phyloP scores from a whole-genome alignment of 2,113 vertebrate species.

The Myiagra hebetior region DNA sequence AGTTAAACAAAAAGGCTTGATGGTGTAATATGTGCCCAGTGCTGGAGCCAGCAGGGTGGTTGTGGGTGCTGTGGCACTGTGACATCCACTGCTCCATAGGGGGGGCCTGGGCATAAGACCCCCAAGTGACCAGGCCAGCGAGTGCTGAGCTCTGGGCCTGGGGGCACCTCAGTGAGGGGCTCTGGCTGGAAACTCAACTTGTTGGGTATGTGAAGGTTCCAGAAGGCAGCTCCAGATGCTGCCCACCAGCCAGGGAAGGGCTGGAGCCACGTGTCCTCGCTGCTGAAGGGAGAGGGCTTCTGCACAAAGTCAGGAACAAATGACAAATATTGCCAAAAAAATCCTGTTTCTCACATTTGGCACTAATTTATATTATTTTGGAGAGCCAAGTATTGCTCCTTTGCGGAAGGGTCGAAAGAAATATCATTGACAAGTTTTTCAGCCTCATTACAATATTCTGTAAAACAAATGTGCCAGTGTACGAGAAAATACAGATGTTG shows the following conservation, averaged over 20 bases:
- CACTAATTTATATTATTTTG: slow-evolving; percentile 28
- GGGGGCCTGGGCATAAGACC: background rate
- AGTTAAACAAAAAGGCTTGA: no score
- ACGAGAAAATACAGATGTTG: slow-evolving; percentile 77
- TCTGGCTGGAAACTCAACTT: background rate
- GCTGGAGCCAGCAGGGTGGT: background rate
- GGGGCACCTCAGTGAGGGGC: background rate
- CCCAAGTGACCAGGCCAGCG: fast-evolving
- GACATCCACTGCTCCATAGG: fast-evolving
- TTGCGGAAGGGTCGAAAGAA: slow-evolving; percentile 74
- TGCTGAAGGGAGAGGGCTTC: background rate
- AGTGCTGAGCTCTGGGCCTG: background rate
- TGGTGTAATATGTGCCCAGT: fast-evolving
- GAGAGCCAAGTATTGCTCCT: slow-evolving; percentile 53
- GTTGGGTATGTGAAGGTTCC: background rate
- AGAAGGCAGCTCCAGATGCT: background rate
- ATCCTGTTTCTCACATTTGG: background rate
- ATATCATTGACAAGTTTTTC: slow-evolving; percentile 71
- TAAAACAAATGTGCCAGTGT: slow-evolving; percentile 75
- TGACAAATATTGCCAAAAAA: background rate
- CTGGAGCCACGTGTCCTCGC: fast-evolving
- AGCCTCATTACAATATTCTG: slow-evolving; percentile 74
- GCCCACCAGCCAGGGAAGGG: background rate
- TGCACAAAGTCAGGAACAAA: background rate
- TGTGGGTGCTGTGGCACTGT: background rate